Conservation (phyloP, 2,797 vertebrate genomes). For the Zalophus californianus region DNA sequence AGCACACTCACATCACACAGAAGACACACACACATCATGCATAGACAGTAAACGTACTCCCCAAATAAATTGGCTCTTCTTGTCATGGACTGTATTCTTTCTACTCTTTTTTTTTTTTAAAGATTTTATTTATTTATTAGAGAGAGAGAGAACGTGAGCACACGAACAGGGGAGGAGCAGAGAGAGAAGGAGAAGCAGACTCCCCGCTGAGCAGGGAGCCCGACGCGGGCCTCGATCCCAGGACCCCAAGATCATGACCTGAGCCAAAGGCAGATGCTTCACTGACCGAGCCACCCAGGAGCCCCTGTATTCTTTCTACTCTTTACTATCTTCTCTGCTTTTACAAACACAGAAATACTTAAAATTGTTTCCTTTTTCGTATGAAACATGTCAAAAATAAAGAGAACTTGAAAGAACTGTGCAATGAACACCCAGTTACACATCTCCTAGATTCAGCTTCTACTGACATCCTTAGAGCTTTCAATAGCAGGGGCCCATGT, state of each 20-base stretch:
- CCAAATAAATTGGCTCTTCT: neutral
- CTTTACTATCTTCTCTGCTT: neutral
- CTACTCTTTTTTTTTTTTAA: neutral
- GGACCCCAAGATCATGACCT: neutral
- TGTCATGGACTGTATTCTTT: neutral
- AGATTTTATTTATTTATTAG: neutral
- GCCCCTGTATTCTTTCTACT: neutral
- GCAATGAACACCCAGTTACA: rapidly evolving
- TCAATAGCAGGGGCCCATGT: neutral
- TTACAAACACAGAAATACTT: neutral
- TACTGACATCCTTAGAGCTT: neutral
- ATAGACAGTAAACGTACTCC: neutral
- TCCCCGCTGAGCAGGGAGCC: neutral
- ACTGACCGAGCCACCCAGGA: neutral
- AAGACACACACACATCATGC: neutral
- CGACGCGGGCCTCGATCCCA: rapidly evolving
- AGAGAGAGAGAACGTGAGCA: neutral
- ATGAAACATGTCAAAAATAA: neutral
- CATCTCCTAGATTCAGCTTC: neutral
- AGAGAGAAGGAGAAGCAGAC: neutral
- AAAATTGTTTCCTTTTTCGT: neutral
- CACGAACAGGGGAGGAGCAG: neutral
- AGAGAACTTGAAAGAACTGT: neutral
- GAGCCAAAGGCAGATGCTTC: neutral
- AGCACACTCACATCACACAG: neutral